These are phyloP conservation scores for Morpho deidamia DNA, from an alignment of 2,888 invertebrate genomes.

Conservation along the genomic window DNA sequence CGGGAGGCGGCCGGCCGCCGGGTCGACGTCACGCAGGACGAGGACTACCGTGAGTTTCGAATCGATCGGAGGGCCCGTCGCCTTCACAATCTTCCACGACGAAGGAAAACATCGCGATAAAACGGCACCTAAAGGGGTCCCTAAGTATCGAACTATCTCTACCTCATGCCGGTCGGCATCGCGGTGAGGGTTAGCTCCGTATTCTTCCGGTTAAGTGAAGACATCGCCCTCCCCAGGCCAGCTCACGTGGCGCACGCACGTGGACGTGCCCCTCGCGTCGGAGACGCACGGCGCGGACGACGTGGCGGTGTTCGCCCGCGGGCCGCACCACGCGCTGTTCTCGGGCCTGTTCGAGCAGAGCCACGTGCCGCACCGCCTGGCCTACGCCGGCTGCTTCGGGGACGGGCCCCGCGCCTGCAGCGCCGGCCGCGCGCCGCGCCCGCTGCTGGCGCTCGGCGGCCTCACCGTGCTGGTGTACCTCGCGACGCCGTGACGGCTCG, in stretches of 20 bases:
- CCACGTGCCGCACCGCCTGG: constrained; percentile 86
- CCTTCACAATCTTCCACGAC: no score
- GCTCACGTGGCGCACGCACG: constrained; percentile 42
- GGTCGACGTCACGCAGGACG: constrained; percentile 47
- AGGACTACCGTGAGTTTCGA: constrained; percentile 25
- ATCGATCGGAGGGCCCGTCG: background rate
- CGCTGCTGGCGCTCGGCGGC: background rate
- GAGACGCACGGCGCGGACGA: constrained; percentile 90
- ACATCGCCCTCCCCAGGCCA: constrained; percentile 24
- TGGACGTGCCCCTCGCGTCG: constrained; percentile 73
- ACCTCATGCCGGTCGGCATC: no score
- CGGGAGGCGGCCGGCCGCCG: constrained; percentile 41
- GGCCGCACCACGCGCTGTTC: constrained; percentile 86
- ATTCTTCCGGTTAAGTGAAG: no score
- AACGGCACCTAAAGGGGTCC: no score
- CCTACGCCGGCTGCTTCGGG: constrained; percentile 85
- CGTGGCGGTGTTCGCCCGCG: constrained; percentile 84
- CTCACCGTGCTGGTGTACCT: background rate
- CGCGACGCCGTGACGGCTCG: background rate
- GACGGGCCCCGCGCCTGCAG: constrained; percentile 43
- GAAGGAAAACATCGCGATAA: no score
- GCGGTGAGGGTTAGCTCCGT: no score
- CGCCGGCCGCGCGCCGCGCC: background rate
- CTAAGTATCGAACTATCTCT: no score
- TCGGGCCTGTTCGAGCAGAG: constrained; percentile 87